These are phyloP conservation scores for Elgaria multicarinata DNA, from an alignment of 2,113 vertebrate genomes.

Conservation along the genomic window DNA sequence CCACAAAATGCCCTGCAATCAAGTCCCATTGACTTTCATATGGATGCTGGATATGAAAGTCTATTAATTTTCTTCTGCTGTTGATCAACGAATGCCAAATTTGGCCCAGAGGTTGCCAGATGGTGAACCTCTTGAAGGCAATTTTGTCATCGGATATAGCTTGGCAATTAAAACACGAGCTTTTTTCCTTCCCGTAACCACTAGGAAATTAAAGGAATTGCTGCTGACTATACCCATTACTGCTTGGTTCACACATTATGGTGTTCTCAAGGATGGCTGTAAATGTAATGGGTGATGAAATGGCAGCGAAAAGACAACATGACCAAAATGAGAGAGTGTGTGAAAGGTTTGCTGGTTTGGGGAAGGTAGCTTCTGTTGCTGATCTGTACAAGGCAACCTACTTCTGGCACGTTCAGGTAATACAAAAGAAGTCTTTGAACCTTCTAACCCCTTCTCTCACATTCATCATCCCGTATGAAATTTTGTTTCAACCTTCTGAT, in stretches of 20 bases:
- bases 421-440: neutral
- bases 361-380: neutral
- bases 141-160: neutral
- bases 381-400: neutral
- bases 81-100: too few relatives aligned
- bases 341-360: neutral
- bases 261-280: neutral
- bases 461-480: neutral
- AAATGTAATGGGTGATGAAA: neutral
- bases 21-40: too few relatives aligned
- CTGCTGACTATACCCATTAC: neutral
- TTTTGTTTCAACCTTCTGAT: neutral
- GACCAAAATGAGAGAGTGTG: neutral
- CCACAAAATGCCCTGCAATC: too few relatives aligned
- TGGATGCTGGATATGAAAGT: too few relatives aligned
- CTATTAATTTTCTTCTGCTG: too few relatives aligned
- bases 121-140: neutral
- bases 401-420: neutral
- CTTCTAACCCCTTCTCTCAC: neutral
- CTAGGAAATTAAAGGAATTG: neutral
- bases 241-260: neutral
- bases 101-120: too few relatives aligned
- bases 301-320: too few relatives aligned
- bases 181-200: neutral
- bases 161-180: neutral